phyloP scores from a whole-genome alignment of 2,888 invertebrate genomes.

The Cheilosia urbana region DNA sequence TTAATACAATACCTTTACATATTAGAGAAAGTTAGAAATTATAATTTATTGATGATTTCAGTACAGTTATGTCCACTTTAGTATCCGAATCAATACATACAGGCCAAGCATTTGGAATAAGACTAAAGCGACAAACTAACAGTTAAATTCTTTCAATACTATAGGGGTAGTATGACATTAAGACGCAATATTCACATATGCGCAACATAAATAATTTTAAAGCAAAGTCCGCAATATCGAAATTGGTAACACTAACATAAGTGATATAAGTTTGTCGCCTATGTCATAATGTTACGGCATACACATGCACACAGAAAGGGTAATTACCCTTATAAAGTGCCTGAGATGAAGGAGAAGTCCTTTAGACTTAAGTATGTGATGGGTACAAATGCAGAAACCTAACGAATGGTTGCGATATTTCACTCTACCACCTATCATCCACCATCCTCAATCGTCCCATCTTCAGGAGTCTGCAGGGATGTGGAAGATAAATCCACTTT shows the following conservation, averaged over 20 bases:
- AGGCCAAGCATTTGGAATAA: too few species aligned
- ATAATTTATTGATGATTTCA: too few species aligned
- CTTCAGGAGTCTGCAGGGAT: slow-evolving; percentile 1
- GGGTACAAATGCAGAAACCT: slow-evolving; percentile 28
- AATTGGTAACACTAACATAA: slow-evolving; percentile 2
- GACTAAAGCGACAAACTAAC: too few species aligned
- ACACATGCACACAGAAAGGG: slow-evolving; percentile 12
- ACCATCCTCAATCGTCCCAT: neutral
- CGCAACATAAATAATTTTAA: too few species aligned
- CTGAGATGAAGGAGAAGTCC: slow-evolving; percentile 36
- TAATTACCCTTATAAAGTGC: slow-evolving; percentile 55
- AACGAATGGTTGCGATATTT: slow-evolving; percentile 54
- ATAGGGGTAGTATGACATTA: too few species aligned
- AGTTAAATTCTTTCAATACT: too few species aligned
- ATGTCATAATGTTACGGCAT: slow-evolving; percentile 14
- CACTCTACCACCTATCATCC: slow-evolving; percentile 24
- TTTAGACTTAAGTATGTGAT: slow-evolving; percentile 35
- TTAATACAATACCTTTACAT: too few species aligned
- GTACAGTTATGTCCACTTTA: too few species aligned
- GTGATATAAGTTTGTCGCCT: slow-evolving; percentile 2
- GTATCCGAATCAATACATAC: too few species aligned
- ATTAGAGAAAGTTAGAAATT: too few species aligned
- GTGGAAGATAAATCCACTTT: slow-evolving; percentile 58
- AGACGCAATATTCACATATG: too few species aligned
- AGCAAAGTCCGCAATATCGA: neutral